Evolutionary conservation across 2,113 vertebrate species (phyloP).

Genomic region (Lynx canadensis): DNA sequence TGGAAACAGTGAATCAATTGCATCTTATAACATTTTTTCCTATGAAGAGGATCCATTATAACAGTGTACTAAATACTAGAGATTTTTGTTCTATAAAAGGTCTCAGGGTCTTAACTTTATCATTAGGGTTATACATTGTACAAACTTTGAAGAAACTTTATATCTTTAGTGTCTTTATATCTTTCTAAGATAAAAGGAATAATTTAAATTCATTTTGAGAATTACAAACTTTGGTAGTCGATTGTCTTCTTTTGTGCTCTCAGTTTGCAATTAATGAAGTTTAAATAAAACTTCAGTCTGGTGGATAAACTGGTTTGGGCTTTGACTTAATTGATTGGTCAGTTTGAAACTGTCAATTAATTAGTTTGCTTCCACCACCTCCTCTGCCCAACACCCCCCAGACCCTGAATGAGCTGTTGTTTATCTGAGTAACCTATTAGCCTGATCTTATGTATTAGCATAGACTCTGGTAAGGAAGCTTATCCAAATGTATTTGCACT

Average conservation of each 20-base stretch:
- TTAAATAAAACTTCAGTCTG: conserved; percentile 35
- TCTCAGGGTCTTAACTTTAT: conserved; percentile 1
- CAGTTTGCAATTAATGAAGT: background rate
- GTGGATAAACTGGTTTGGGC: background rate
- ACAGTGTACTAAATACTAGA: background rate
- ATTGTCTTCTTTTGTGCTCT: background rate
- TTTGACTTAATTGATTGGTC: conserved; percentile 6
- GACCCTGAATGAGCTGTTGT: background rate
- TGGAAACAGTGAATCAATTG: background rate
- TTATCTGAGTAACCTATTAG: background rate
- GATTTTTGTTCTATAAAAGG: background rate
- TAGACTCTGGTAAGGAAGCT: background rate
- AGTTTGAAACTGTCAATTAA: conserved; percentile 15
- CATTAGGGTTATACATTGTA: background rate
- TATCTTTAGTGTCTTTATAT: background rate
- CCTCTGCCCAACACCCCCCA: too few species aligned
- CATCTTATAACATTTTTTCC: background rate
- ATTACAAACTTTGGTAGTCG: background rate
- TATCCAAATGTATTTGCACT: background rate
- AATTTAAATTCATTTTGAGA: background rate
- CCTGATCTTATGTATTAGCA: background rate
- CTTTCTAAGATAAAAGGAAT: background rate
- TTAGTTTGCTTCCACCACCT: conserved; percentile 16
- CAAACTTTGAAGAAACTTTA: background rate
- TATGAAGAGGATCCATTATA: background rate